Conservation (phyloP, 2,113 vertebrate genomes). For the Ageneiosus marmoratus region DNA sequence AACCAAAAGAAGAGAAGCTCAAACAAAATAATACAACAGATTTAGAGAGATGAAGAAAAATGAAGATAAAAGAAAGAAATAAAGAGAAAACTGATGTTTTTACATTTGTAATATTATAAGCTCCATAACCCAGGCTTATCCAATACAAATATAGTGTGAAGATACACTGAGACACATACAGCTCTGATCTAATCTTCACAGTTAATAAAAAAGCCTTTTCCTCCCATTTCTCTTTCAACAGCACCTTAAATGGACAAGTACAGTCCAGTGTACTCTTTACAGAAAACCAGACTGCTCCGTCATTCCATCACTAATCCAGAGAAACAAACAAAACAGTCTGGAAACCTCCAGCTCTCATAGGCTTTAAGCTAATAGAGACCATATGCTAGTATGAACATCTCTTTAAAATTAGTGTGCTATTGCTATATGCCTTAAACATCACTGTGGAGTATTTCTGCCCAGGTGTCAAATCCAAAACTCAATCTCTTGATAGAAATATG, state of each 20-base stretch:
- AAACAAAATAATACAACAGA: not conserved
- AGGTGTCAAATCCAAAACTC: too few species aligned
- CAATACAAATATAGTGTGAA: not conserved
- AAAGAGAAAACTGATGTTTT: not conserved
- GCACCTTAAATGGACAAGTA: constrained; percentile 31
- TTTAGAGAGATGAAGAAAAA: not conserved
- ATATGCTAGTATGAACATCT: not conserved
- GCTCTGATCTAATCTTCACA: constrained; percentile 4
- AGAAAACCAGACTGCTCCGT: constrained; percentile 6
- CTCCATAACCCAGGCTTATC: not conserved
- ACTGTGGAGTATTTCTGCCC: not conserved
- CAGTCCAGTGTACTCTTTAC: not conserved
- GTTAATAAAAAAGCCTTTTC: constrained; percentile 6
- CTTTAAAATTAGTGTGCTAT: not conserved
- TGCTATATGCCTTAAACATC: not conserved
- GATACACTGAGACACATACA: not conserved
- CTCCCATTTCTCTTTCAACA: not conserved
- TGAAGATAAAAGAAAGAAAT: not conserved
- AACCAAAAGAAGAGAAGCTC: constrained; percentile 1
- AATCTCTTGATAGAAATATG: too few species aligned
- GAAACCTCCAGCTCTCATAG: not conserved
- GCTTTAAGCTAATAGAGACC: too few species aligned
- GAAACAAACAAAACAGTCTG: not conserved
- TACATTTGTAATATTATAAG: not conserved
- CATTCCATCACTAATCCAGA: not conserved